A percentile compares a stretch with the other conserved stretches of the same genome.
phyloP scores from a whole-genome alignment of 2,888 invertebrate species.

The Odontocolon sp. region DNA sequence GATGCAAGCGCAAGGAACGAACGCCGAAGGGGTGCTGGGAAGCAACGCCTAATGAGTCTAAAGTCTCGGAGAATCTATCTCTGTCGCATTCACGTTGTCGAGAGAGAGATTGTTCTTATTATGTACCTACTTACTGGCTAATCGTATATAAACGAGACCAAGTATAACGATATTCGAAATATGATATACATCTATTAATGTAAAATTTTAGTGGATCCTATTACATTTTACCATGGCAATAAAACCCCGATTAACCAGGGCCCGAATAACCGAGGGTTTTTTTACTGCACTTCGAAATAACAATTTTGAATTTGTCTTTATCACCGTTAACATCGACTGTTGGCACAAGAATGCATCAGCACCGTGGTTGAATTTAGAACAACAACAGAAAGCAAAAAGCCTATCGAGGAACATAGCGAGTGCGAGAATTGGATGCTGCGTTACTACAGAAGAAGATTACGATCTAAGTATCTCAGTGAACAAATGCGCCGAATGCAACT shows the following conservation, averaged over 20 bases:
- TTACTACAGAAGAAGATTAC: slow-evolving; percentile 45
- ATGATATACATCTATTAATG: too few species aligned
- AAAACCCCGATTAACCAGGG: too few species aligned
- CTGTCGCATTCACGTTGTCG: slow-evolving; percentile 29
- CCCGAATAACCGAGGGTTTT: too few species aligned
- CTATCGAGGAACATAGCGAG: slow-evolving; percentile 11
- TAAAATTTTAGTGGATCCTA: too few species aligned
- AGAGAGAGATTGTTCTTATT: not conserved
- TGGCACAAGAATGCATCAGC: not conserved
- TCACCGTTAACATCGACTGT: not conserved
- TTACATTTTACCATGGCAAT: too few species aligned
- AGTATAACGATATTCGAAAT: too few species aligned
- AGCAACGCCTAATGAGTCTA: slow-evolving; percentile 73
- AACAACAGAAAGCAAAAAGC: not conserved
- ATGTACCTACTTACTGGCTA: not conserved
- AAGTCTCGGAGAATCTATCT: slow-evolving; percentile 47
- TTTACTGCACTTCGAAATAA: too few species aligned
- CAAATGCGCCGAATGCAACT: slow-evolving; percentile 78
- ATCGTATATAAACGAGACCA: slow-evolving; percentile 34
- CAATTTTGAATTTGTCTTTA: too few species aligned
- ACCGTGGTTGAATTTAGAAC: not conserved
- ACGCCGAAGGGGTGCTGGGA: slow-evolving; percentile 61
- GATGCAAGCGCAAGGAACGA: slow-evolving; percentile 72
- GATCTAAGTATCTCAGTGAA: slow-evolving; percentile 70
- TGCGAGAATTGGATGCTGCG: slow-evolving; percentile 19